Conservation (phyloP, 2,797 vertebrate genomes). For the Hydrocynus forskahlii region DNA sequence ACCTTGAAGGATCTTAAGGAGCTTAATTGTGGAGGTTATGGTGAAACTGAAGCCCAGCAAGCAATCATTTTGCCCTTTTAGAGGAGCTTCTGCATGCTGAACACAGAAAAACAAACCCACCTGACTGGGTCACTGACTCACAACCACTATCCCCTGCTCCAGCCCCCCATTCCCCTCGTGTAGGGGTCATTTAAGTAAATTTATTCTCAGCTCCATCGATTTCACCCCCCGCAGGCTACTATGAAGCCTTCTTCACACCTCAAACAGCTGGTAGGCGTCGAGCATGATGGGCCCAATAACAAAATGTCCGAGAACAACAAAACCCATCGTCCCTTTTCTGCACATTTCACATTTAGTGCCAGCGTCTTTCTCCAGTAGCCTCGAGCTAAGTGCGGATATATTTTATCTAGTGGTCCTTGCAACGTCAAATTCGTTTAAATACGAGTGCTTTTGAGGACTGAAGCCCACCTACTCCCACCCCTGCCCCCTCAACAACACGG, state of each 20-base stretch:
- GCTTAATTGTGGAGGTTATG: slow-evolving; percentile 13
- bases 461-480: neutral
- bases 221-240: slow-evolving; percentile 16
- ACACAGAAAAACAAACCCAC: slow-evolving; percentile 3
- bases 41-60: neutral
- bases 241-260: slow-evolving; percentile 17
- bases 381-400: neutral
- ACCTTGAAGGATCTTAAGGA: slow-evolving; percentile 12
- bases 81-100: neutral
- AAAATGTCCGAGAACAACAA: slow-evolving; percentile 2
- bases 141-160: neutral
- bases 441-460: neutral
- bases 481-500: too few relatives aligned
- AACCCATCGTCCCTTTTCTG: neutral
- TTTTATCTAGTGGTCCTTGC: neutral
- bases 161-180: slow-evolving; percentile 31
- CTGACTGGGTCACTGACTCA: neutral
- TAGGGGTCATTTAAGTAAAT: slow-evolving; percentile 56
- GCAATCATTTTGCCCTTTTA: neutral
- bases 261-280: slow-evolving; percentile 39
- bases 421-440: neutral
- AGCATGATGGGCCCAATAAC: neutral
- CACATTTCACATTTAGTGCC: too few relatives aligned
- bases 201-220: slow-evolving; percentile 49
- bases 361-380: neutral